Evolutionary conservation across 2,888 invertebrate genomes (phyloP).

Genomic region (Conomelus anceps): DNA sequence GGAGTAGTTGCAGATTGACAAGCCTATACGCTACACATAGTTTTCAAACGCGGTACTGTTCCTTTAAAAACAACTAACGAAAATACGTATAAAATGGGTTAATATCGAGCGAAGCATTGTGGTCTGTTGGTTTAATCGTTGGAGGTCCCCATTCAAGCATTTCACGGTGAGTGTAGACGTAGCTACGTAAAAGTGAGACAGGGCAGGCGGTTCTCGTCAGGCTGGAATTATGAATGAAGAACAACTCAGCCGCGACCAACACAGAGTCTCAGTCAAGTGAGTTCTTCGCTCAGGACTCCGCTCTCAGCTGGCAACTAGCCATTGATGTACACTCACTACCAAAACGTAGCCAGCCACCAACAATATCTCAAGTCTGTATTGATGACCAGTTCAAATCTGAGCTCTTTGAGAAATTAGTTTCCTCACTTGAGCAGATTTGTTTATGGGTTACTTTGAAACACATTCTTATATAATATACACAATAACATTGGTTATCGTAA

Average conservation of each 20-base stretch:
- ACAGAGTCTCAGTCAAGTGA: background rate
- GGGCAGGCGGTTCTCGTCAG: background rate
- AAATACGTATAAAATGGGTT: background rate
- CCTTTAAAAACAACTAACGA: background rate
- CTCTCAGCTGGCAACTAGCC: background rate
- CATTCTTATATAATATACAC: too few relatives aligned
- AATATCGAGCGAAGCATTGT: background rate
- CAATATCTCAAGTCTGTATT: background rate
- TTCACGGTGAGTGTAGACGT: background rate
- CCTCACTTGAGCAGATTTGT: background rate
- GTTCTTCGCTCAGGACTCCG: background rate
- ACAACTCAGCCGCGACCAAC: background rate
- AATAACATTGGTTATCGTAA: too few relatives aligned
- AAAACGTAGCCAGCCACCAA: background rate
- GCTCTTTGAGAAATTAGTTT: background rate
- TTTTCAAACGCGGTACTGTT: background rate
- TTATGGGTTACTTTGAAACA: too few relatives aligned
- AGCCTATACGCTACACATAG: background rate
- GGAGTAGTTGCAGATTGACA: too few relatives aligned
- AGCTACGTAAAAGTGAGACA: background rate
- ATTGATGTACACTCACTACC: constrained; percentile 7
- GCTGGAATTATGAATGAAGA: background rate
- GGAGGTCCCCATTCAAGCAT: background rate
- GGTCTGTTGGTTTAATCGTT: background rate
- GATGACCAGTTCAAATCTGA: background rate